Evolutionary conservation across 2,888 invertebrate genomes (phyloP).

Genomic region (Deilephila elpenor): DNA sequence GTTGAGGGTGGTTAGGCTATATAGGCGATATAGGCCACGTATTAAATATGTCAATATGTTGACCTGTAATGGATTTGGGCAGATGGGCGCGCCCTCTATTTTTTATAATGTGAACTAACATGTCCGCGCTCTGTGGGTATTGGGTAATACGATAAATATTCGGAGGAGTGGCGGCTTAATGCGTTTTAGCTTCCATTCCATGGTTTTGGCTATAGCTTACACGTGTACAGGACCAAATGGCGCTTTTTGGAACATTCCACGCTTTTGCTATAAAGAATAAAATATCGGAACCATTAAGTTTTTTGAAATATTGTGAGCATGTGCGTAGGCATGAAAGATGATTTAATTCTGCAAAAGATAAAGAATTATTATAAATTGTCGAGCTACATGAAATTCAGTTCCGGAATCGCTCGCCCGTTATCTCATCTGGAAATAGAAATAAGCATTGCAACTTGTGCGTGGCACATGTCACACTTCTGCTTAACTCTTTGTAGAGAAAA

Average conservation of each 20-base stretch:
- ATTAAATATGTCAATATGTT: background rate
- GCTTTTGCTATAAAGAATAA: background rate
- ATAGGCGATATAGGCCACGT: no score
- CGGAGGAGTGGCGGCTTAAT: constrained; percentile 9
- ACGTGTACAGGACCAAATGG: background rate
- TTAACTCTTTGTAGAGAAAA: no score
- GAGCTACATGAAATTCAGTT: no score
- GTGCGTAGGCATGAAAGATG: background rate
- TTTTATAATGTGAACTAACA: background rate
- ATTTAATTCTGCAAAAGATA: no score
- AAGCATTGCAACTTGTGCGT: no score
- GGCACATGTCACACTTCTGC: no score
- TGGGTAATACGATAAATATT: background rate
- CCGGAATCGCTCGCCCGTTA: no score
- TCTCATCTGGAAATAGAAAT: no score
- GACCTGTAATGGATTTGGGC: background rate
- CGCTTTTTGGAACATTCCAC: background rate
- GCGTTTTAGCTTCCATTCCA: background rate
- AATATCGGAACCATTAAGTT: background rate
- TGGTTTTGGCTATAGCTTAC: background rate
- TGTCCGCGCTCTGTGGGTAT: background rate
- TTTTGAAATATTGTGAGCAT: background rate
- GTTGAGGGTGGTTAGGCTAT: no score
- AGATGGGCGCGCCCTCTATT: background rate
- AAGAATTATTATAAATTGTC: no score